These are phyloP conservation scores for Chironex yamaguchii DNA, from an alignment of 30 jellyfish, hydroid and myxozoan species.

Conservation along the genomic window DNA sequence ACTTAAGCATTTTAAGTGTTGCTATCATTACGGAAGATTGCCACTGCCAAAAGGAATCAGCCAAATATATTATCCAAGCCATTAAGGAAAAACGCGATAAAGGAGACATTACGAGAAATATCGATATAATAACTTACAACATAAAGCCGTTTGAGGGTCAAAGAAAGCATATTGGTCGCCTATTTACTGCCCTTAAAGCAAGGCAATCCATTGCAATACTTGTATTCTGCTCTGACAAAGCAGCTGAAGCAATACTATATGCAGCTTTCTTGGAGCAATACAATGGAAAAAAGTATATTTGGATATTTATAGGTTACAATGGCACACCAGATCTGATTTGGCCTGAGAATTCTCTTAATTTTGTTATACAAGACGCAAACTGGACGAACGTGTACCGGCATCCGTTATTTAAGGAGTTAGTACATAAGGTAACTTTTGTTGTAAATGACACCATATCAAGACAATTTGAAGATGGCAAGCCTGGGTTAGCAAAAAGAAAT, in stretches of 20 bases:
- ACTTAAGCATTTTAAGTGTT: not conserved
- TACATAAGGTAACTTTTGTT: too few species aligned
- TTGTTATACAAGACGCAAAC: too few species aligned
- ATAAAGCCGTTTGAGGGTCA: too few species aligned
- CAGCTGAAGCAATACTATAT: not conserved
- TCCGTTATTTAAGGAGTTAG: too few species aligned
- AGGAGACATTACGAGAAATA: too few species aligned
- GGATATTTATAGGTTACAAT: not conserved
- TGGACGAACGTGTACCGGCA: too few species aligned
- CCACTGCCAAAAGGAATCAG: not conserved
- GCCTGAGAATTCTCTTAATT: not conserved
- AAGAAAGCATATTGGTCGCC: not conserved
- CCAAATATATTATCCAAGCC: not conserved
- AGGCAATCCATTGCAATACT: not conserved
- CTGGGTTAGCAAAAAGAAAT: too few species aligned
- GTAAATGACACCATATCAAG: too few species aligned
- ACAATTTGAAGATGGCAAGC: too few species aligned
- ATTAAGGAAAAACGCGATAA: not conserved
- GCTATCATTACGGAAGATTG: not conserved
- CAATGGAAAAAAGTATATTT: not conserved
- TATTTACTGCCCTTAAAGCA: not conserved
- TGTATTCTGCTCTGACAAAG: not conserved
- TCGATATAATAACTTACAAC: not conserved
- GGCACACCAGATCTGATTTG: not conserved
- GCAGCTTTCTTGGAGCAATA: not conserved